Evolutionary conservation across 2,888 invertebrate genomes (phyloP), one percentile per base, ranked within the genome.

Genomic region (Drepana falcataria): DNA sequence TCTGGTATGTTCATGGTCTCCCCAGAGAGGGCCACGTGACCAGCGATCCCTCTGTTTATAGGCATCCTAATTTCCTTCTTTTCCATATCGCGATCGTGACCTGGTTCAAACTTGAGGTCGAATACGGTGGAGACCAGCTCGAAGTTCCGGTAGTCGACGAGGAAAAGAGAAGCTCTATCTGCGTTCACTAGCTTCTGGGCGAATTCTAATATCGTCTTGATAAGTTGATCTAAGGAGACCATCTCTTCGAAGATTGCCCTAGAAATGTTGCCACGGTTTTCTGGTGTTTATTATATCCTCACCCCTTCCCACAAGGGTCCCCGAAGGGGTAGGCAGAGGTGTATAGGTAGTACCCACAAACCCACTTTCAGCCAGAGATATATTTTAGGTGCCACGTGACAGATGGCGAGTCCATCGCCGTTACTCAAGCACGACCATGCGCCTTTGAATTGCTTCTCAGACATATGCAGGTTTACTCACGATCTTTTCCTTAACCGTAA

Each of bases 181-280:
- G 97, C 97, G 66, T 94, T 94, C 4, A 97, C 96, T 4, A 97
- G 85, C 48, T 93, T 92, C 77, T 96, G 96, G 0, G 96, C 96
- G 75, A 95, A 96, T 75, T 95, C 95, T 93, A 97, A 94, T 57
- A 97, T 95, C 76, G 95, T 95, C 79, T 95, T 94, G 41, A 97
- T 96, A 0, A 97, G 92, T 56, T 93, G 93, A 68, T 96, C 96
- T 91, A 96, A 94, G 63, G 95, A 95, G 51, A 95, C 94, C 93
- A 97, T 96, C 72, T 97, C 96, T 88, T 96, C 96, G 75, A 97
- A 97, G 73, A 97, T 96, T 5, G 95, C 95, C 79, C 96, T 96
- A 83, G 47, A 87, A 51, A 21, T 37, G 4, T 48, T 21, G 6
- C 1, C 40, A 21, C 21, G 21, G 21, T 21, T 21, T 21, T 21